A percentile compares a stretch with the other conserved stretches of the same genome.
Evolutionary conservation across 2,888 invertebrate genomes (phyloP).

Genomic region (Gibbula magus): DNA sequence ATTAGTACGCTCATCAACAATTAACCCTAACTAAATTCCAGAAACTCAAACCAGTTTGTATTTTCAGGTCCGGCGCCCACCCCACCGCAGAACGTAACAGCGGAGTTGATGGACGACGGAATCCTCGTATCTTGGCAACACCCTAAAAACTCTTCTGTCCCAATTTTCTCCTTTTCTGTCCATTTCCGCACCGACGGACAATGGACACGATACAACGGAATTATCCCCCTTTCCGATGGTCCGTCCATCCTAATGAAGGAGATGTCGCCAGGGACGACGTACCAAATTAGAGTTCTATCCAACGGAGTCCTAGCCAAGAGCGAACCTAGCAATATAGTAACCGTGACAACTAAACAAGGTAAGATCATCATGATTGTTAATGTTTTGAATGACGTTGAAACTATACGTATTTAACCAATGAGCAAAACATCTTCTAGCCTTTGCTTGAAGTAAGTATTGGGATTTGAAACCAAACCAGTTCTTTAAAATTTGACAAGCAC

Average conservation of each 20-base stretch:
- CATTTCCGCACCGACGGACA: slow-evolving; percentile 51
- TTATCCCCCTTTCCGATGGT: slow-evolving; percentile 31
- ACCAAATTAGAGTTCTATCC: slow-evolving; percentile 60
- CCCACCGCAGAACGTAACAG: slow-evolving; percentile 91
- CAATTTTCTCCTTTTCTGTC: slow-evolving; percentile 66
- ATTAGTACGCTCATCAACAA: not conserved
- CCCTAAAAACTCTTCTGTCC: slow-evolving; percentile 61
- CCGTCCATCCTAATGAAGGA: slow-evolving; percentile 37
- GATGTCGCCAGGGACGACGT: slow-evolving; percentile 47
- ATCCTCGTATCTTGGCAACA: slow-evolving; percentile 83
- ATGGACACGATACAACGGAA: slow-evolving; percentile 41
- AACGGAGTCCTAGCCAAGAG: slow-evolving; percentile 61
- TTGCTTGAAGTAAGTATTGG: too few species aligned
- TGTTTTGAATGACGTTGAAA: too few species aligned
- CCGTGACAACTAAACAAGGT: slow-evolving; percentile 49
- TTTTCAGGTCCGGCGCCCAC: slow-evolving; percentile 90
- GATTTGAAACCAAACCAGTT: too few species aligned
- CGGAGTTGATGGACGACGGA: slow-evolving; percentile 91
- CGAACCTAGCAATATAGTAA: slow-evolving; percentile 52
- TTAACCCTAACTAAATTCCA: not conserved
- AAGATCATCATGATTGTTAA: not conserved
- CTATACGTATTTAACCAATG: too few species aligned
- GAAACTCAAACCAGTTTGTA: too few species aligned
- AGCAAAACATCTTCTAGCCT: too few species aligned
- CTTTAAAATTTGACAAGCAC: too few species aligned